Evolutionary conservation across 2,797 vertebrate species (phyloP).

Genomic region (Threskiornis aethiopicus): DNA sequence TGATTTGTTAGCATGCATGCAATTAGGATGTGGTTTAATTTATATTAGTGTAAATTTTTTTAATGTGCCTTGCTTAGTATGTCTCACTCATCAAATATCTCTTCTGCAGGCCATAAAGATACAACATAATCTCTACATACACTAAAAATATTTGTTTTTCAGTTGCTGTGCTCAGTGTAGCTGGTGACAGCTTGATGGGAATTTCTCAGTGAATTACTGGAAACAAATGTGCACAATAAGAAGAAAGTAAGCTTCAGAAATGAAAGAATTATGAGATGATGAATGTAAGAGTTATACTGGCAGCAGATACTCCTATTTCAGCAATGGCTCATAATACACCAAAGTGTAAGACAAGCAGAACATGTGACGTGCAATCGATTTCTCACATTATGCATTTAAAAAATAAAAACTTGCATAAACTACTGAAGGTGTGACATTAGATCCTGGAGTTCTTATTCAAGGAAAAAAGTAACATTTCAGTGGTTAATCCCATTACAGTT

Average conservation of each 20-base stretch:
- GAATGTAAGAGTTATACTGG: background rate
- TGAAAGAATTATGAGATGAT: background rate
- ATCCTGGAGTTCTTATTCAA: background rate
- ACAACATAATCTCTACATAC: constrained; percentile 40
- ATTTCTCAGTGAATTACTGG: constrained; percentile 13
- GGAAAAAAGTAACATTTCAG: background rate
- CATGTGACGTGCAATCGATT: background rate
- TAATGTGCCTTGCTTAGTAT: constrained; percentile 4
- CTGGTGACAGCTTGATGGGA: constrained; percentile 43
- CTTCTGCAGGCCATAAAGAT: background rate
- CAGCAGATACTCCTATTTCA: background rate
- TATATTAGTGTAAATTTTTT: background rate
- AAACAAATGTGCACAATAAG: constrained; percentile 26
- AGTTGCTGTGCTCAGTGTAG: constrained; percentile 30
- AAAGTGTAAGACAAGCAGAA: background rate
- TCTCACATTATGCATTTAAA: background rate
- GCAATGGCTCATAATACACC: background rate
- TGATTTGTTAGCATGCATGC: constrained; percentile 18
- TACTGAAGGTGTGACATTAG: background rate
- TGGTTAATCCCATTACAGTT: background rate
- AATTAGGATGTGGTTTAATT: constrained; percentile 19
- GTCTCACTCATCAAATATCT: constrained; percentile 5
- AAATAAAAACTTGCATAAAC: background rate
- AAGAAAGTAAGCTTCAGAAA: constrained; percentile 15
- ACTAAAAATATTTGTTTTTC: constrained; percentile 44